phyloP scores from a whole-genome alignment of 2,888 invertebrate genomes.

The Epiperipatus broadwayi region DNA sequence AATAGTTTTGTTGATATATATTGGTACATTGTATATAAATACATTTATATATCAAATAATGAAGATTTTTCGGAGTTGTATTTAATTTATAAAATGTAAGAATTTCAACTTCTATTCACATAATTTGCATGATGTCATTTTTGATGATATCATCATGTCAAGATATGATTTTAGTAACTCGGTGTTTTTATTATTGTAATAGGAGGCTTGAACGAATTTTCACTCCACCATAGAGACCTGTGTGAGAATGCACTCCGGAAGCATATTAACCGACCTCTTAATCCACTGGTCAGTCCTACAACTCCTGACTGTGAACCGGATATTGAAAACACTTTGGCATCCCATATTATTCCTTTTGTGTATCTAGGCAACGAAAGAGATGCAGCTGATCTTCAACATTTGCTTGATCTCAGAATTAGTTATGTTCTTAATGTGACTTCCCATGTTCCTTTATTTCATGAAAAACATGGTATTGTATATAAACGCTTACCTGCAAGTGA shows the following conservation, averaged over 20 bases:
- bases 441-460: slow-evolving; percentile 14
- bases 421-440: slow-evolving; percentile 44
- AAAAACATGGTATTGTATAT: slow-evolving; percentile 29
- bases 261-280: no score
- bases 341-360: slow-evolving; percentile 56
- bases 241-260: slow-evolving; percentile 47
- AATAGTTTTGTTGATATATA: no score
- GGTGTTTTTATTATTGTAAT: slow-evolving; percentile 14
- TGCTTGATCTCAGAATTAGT: slow-evolving; percentile 42
- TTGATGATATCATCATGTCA: no score
- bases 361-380: slow-evolving; percentile 63
- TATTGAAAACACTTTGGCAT: slow-evolving; percentile 50
- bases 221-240: slow-evolving; percentile 39
- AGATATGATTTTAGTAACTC: no score
- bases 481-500: slow-evolving; percentile 62
- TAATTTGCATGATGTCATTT: no score
- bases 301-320: no score
- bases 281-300: slow-evolving; percentile 25
- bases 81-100: no score
- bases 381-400: slow-evolving; percentile 47
- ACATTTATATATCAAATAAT: no score
- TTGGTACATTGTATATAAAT: no score
- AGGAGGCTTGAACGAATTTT: slow-evolving; percentile 28
- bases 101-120: no score
- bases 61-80: no score